phyloP scores from a whole-genome alignment of 1,140 invertebrate genomes.

The Helicoverpa zea region DNA sequence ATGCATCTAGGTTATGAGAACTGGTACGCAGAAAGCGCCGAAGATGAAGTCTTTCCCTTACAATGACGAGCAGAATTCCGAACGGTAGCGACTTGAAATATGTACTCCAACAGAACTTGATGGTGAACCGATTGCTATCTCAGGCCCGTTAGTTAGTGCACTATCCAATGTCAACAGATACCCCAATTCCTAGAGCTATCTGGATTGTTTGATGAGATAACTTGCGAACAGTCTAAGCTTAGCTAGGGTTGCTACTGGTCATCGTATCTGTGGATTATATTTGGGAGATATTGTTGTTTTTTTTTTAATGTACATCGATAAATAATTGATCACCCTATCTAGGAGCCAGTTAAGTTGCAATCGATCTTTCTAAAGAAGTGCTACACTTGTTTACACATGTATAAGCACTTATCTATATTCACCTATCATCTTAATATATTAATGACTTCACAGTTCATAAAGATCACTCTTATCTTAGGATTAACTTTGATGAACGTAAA shows the following conservation, averaged over 20 bases:
- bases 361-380: neutral
- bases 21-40: constrained; percentile 30
- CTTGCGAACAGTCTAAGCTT: neutral
- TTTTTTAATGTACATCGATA: no score
- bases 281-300: no score
- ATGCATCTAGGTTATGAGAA: constrained; percentile 41
- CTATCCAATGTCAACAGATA: neutral
- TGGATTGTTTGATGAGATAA: neutral
- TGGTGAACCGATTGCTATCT: neutral
- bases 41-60: constrained; percentile 33
- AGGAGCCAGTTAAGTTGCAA: no score
- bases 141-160: neutral
- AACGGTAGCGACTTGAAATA: constrained; percentile 33
- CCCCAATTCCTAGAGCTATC: neutral
- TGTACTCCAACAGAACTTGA: constrained; percentile 7
- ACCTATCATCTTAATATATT: constrained; percentile 23
- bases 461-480: constrained; percentile 26
- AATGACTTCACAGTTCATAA: constrained; percentile 35
- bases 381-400: neutral
- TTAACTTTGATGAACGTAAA: constrained; percentile 35
- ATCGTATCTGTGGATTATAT: no score
- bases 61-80: constrained; percentile 32
- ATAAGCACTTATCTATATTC: neutral
- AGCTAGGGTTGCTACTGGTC: no score
- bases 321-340: no score